phyloP scores from a whole-genome alignment of 2,113 vertebrate species.

The Baryphthengus martii region DNA sequence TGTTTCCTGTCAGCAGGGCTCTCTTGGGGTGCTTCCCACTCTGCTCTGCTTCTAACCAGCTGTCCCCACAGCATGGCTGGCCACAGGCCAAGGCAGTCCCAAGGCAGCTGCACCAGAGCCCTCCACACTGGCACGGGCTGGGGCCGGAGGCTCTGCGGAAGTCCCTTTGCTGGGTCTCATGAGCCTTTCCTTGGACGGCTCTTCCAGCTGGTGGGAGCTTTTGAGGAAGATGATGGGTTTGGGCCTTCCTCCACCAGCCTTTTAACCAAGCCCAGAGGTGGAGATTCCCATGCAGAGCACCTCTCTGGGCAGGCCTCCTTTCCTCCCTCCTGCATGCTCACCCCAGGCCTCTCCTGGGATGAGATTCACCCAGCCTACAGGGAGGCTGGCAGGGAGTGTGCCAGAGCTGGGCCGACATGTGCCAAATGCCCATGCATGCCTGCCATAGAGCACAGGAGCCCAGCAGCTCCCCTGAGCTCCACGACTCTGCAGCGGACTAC shows the following conservation, averaged over 20 bases:
- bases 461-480: background rate
- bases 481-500: rapidly evolving
- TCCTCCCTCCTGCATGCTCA: background rate
- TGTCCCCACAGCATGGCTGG: rapidly evolving
- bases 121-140: background rate
- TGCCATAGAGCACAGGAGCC: background rate
- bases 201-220: background rate
- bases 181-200: background rate
- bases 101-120: background rate
- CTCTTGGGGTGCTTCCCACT: background rate
- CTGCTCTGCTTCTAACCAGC: background rate
- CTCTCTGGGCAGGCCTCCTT: background rate
- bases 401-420: background rate
- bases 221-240: background rate
- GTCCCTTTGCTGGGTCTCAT: background rate
- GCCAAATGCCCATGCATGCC: rapidly evolving
- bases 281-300: background rate
- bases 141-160: background rate
- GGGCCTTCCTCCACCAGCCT: background rate
- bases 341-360: background rate
- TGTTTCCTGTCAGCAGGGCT: background rate
- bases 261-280: background rate
- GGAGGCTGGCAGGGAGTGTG: rapidly evolving
- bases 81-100: rapidly evolving
- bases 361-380: background rate